Conservation (phyloP, 2,888 invertebrate genomes). For the Hirtodrosophila confusa region DNA sequence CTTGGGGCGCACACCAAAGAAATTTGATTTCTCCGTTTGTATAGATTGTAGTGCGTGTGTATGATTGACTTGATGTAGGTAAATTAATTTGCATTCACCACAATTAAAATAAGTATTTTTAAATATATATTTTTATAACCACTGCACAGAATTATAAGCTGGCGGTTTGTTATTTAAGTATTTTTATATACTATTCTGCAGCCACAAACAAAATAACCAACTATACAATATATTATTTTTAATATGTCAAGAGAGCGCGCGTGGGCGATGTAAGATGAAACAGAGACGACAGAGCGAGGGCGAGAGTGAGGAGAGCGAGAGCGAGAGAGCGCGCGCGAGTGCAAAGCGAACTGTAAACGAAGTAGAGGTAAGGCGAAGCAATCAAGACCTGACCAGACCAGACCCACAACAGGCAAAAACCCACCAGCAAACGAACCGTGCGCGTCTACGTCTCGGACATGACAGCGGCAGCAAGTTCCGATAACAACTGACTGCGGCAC, state of each 20-base stretch:
- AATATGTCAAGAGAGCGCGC: slow-evolving; percentile 61
- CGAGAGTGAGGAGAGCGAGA: slow-evolving; percentile 6
- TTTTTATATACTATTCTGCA: slow-evolving; percentile 25
- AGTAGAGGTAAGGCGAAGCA: slow-evolving; percentile 29
- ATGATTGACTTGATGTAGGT: slow-evolving; percentile 1
- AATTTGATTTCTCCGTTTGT: slow-evolving; percentile 47
- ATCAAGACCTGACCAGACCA: slow-evolving; percentile 15
- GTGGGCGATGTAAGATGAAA: slow-evolving; percentile 59
- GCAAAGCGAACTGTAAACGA: slow-evolving; percentile 21
- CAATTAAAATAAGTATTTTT: slow-evolving; percentile 17
- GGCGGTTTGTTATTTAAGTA: slow-evolving; percentile 44
- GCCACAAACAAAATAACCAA: slow-evolving; percentile 49
- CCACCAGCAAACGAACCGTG: slow-evolving; percentile 51
- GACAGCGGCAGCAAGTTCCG: slow-evolving; percentile 67
- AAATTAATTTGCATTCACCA: slow-evolving; percentile 28
- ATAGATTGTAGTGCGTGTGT: slow-evolving; percentile 21
- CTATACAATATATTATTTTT: slow-evolving; percentile 46
- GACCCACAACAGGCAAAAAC: slow-evolving; percentile 35
- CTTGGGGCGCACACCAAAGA: slow-evolving; percentile 53
- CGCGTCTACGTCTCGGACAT: slow-evolving; percentile 69
- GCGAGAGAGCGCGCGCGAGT: slow-evolving; percentile 25
- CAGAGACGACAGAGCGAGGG: slow-evolving; percentile 12
- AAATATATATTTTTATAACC: slow-evolving; percentile 3
- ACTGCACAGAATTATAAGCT: slow-evolving; percentile 28
- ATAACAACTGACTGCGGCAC: slow-evolving; percentile 67